A percentile compares a stretch with the other conserved stretches of the same genome.
phyloP scores from a whole-genome alignment of 2,888 invertebrate species.

The Cerastoderma edule region DNA sequence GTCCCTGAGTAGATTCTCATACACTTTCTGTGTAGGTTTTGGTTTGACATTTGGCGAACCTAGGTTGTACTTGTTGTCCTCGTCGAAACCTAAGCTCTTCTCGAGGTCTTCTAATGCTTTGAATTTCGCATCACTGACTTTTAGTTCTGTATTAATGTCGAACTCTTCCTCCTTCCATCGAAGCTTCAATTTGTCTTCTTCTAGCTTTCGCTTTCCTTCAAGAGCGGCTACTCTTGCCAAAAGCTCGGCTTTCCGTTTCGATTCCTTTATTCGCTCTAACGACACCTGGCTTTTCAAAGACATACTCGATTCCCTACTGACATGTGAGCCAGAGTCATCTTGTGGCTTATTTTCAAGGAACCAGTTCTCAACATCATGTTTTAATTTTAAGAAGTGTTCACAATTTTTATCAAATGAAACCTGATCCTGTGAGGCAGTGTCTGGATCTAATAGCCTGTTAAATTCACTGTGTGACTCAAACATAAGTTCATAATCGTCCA shows the following conservation, averaged over 20 bases:
- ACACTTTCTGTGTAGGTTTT: neutral
- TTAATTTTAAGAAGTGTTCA: neutral
- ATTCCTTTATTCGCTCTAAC: neutral
- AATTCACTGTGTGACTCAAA: neutral
- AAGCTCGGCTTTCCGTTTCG: neutral
- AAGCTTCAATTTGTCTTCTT: constrained; percentile 6
- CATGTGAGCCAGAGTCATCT: neutral
- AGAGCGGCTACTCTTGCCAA: neutral
- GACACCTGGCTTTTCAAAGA: constrained; percentile 12
- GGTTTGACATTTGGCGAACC: neutral
- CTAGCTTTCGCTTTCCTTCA: neutral
- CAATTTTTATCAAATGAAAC: neutral
- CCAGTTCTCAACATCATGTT: neutral
- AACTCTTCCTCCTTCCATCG: constrained; percentile 3
- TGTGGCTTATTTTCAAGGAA: neutral
- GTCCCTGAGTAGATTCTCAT: neutral
- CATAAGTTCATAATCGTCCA: neutral
- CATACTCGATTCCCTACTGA: neutral
- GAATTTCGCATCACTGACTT: constrained; percentile 10
- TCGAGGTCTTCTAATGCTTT: neutral
- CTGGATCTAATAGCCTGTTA: neutral
- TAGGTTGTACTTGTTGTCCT: neutral
- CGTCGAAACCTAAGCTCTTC: neutral
- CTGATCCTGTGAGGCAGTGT: neutral
- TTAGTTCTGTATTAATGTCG: neutral